Evolutionary conservation across 1,140 invertebrate genomes (phyloP).

Genomic region (Pseudoatta argentina): DNA sequence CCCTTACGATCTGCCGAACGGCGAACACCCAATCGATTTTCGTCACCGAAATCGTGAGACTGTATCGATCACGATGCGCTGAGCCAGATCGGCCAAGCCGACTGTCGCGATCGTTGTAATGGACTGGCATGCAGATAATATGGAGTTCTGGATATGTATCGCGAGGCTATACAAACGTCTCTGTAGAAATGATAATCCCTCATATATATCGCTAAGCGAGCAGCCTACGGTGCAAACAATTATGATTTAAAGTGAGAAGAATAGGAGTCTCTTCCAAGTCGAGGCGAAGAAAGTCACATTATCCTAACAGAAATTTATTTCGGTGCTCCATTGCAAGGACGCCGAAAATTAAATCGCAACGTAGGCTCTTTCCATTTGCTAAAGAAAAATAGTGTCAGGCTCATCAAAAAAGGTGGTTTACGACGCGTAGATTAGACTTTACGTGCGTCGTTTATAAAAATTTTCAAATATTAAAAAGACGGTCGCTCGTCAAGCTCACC

Average conservation of each 20-base stretch:
- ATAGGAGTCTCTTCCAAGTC: background rate
- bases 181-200: background rate
- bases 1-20: slow-evolving; percentile 47
- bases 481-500: background rate
- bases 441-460: slow-evolving; percentile 23
- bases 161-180: slow-evolving; percentile 8
- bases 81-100: background rate
- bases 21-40: slow-evolving; percentile 46
- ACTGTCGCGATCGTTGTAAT: slow-evolving; percentile 40
- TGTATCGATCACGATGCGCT: slow-evolving; percentile 46
- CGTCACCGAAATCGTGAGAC: slow-evolving; percentile 30
- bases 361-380: background rate
- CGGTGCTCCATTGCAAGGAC: background rate
- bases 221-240: slow-evolving; percentile 24
- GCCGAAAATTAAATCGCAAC: slow-evolving; percentile 1
- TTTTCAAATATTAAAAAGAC: slow-evolving; percentile 37
- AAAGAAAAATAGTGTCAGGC: background rate
- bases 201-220: background rate
- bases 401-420: background rate
- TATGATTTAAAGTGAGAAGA: slow-evolving; percentile 23
- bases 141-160: slow-evolving; percentile 3
- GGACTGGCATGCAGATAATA: slow-evolving; percentile 40
- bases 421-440: slow-evolving; percentile 3
- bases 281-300: background rate
- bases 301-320: slow-evolving; percentile 40